A percentile compares a stretch with the other conserved stretches of the same genome.
phyloP scores from a whole-genome alignment of 2,113 vertebrate genomes.

The Choloepus hoffmanni region DNA sequence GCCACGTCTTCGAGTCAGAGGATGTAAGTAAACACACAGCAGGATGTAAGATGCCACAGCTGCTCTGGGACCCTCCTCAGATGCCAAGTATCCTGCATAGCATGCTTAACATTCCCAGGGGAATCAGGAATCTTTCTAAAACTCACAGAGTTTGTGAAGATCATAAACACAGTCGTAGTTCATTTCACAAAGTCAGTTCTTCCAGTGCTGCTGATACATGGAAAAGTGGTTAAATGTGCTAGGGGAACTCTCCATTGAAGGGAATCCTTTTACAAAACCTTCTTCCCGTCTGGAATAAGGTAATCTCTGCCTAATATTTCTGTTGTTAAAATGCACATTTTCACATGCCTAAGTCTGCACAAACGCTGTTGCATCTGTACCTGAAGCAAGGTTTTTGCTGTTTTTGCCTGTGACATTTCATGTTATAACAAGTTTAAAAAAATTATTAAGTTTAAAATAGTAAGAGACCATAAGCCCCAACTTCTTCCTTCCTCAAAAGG shows the following conservation, averaged over 20 bases:
- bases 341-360: accelerated
- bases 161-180: background rate
- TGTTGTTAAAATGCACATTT: background rate
- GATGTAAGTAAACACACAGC: conserved; percentile 91
- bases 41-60: no score
- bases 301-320: background rate
- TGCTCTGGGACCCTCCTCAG: background rate
- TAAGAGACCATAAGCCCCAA: background rate
- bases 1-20: conserved; percentile 98
- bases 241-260: background rate
- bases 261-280: background rate
- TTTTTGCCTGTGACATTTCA: background rate
- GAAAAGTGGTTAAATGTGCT: background rate
- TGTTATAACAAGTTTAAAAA: background rate
- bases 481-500: no score
- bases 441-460: background rate
- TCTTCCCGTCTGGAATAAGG: background rate
- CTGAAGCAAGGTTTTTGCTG: background rate
- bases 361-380: accelerated
- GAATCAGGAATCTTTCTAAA: no score
- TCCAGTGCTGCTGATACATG: background rate
- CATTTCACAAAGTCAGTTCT: background rate
- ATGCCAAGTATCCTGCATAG: accelerated
- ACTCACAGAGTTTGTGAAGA: background rate
- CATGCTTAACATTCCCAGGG: accelerated